Base-by-base conservation (phyloP, 23 tunicate species). In the Phallusia fumigata region DNA sequence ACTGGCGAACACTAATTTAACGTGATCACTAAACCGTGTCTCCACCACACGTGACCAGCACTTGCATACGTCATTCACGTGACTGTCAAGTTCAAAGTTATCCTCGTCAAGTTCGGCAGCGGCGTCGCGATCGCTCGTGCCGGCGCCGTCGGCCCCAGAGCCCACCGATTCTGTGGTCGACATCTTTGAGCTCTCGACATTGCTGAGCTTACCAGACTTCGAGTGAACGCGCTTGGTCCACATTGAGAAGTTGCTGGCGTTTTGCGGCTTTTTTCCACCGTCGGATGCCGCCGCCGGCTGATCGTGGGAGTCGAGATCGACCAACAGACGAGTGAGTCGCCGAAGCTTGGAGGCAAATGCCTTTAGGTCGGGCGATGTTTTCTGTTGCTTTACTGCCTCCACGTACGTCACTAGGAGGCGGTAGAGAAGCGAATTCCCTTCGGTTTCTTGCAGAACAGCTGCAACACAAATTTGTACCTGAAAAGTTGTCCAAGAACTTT, bases 291-390 rank as follows among this genome's bases (percentile, higher is more conserved):
- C 49, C 19, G 30, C 18, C 30, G 35, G 35, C 52, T 36, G 40
- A 16, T 35, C 84, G 35, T 85, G 85, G 49, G 85, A 83, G 65
- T 92, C 90, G 30, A 92, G 88, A 53, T 92, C 97, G 5, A 92
- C 87, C 26, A 84, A 49, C 35, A 92, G 78, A 19, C 97, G 83
- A 34, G 80, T 53, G 18, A 92, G 85, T 0, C 86, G 81, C 24
- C 97, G 82, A 49, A 92, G 77, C 53, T 90, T 83, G 64, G 91
- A 92, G 26, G 88, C 35, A 76, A 92, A 87, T 36, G 76, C 36
- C 0, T 22, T 22, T 19, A 8, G 76, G 22, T 74, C 44, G 35
- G 74, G 32, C 8, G 51, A 33, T 36, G 32, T 65, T 30, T 8
- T 74, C 51, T 19, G 28, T 26, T 65, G 69, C 77, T 31, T 78